Evolutionary conservation across 2,888 invertebrate species (phyloP), one percentile per base, ranked within the genome.

Genomic region (Acrobasis suavella): DNA sequence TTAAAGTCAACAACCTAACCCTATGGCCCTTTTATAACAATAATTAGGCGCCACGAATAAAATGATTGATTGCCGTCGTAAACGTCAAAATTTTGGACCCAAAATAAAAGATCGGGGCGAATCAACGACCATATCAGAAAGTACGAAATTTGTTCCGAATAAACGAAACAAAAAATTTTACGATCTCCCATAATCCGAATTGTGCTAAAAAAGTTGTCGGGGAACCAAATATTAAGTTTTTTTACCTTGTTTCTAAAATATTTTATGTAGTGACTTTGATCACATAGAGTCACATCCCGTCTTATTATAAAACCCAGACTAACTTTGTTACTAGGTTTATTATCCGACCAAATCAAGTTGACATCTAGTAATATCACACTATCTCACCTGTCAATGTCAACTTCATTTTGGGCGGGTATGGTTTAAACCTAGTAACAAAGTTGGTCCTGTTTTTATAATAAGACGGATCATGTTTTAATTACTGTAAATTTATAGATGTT

Each of bases 1-100:
- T 74, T 72, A 76, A 69, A 79, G 77, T 74, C 76, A 76, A 78
- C 74, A 82, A 77, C 76, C 74, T 72, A 72, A 73, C 77, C 77
- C 74, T 70, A 74, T 75, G 67, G 69, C 68, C 69, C 71, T 72
- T 75, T 75, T 74, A 84, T 78, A 78, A 82, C 77, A 80, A 82
- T 83, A 83, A 83, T 85, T 83, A 77, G 83, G 78, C 79, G 78
- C 78, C 80, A 75, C 64, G 69, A 67, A 73, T 70, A 73, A 70
- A 70, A 77, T 85, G 85, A 85, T 85, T 80, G 84, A 86, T 86
- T 70, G 80, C 75, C 78, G 67, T 83, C 82, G 80, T 84, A 81
- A 80, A 81, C 79, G 80, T 84, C 84, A 83, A 80, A 80, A 75
- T 77, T 73, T 75, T 74, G 73, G 69, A 68, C 73, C 72, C 75